A percentile compares a stretch with the other conserved stretches of the same genome.
Evolutionary conservation across 2,113 vertebrate genomes (phyloP).

Genomic region (Murina feae): DNA sequence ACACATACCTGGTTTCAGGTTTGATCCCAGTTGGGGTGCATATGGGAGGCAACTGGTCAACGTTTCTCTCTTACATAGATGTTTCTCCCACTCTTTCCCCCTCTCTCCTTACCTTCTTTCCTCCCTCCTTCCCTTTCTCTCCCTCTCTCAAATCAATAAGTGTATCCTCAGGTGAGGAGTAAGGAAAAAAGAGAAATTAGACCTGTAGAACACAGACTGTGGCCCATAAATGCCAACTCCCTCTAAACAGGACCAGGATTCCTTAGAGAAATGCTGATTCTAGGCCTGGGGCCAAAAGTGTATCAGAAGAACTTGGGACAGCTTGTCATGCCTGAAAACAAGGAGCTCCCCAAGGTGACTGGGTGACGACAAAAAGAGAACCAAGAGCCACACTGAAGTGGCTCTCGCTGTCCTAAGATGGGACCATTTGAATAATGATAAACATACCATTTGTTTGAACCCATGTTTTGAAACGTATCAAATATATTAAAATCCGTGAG

Average conservation of each 20-base stretch:
- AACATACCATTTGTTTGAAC: neutral
- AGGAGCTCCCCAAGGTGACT: neutral
- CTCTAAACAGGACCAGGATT: neutral
- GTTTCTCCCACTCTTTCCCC: neutral
- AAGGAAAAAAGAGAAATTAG: neutral
- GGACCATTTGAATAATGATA: neutral
- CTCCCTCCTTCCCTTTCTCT: neutral
- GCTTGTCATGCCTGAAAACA: neutral
- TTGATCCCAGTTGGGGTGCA: neutral
- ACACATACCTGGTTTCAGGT: neutral
- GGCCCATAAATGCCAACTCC: neutral
- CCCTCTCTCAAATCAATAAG: neutral
- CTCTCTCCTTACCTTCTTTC: neutral
- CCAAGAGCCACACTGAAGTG: neutral
- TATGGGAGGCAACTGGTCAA: too few relatives aligned
- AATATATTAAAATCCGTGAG: neutral
- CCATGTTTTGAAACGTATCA: neutral
- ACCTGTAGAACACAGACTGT: neutral
- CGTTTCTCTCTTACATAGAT: neutral
- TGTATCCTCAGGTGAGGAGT: neutral
- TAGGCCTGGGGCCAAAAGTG: neutral
- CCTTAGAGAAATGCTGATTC: constrained; percentile 3
- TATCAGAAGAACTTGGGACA: neutral
- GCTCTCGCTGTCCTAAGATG: neutral
- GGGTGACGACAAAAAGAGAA: neutral